Conservation (phyloP, 2,888 invertebrate genomes). For the Epinotia brunnichana region DNA sequence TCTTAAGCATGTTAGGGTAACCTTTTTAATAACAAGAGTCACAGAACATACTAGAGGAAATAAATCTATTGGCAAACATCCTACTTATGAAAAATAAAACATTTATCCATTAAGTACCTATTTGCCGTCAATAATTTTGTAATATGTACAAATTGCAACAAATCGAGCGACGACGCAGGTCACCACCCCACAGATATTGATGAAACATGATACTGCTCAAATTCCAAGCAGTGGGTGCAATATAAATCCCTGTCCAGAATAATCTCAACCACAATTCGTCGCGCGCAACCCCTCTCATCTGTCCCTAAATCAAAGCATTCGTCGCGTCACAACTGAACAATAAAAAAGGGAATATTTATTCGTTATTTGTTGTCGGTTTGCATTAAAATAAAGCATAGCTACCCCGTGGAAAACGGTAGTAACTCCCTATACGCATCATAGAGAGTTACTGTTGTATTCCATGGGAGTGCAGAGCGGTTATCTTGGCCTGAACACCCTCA, state of each 20-base stretch:
- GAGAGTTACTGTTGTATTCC: not conserved
- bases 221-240: conserved; percentile 67
- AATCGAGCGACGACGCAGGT: conserved; percentile 49
- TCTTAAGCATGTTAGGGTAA: too few relatives aligned
- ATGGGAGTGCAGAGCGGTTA: conserved; percentile 55
- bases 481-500: conserved; percentile 78
- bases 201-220: conserved; percentile 71
- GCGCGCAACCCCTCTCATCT: conserved; percentile 68
- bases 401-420: conserved; percentile 6
- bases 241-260: conserved; percentile 74
- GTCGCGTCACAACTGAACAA: conserved; percentile 75
- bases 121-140: conserved; percentile 46
- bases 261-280: conserved; percentile 79
- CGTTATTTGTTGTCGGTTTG: conserved; percentile 82
- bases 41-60: too few relatives aligned
- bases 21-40: too few relatives aligned
- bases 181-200: conserved; percentile 68
- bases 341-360: conserved; percentile 81
- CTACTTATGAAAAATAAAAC: not conserved
- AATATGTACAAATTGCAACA: conserved; percentile 55
- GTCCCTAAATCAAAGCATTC: conserved; percentile 79
- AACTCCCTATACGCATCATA: conserved; percentile 1
- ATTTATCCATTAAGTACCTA: not conserved
- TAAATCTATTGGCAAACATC: too few relatives aligned
- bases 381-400: conserved; percentile 76